Evolutionary conservation across 2,888 invertebrate genomes (phyloP), one percentile per base, ranked within the genome.

Genomic region (Dorcus hopei): DNA sequence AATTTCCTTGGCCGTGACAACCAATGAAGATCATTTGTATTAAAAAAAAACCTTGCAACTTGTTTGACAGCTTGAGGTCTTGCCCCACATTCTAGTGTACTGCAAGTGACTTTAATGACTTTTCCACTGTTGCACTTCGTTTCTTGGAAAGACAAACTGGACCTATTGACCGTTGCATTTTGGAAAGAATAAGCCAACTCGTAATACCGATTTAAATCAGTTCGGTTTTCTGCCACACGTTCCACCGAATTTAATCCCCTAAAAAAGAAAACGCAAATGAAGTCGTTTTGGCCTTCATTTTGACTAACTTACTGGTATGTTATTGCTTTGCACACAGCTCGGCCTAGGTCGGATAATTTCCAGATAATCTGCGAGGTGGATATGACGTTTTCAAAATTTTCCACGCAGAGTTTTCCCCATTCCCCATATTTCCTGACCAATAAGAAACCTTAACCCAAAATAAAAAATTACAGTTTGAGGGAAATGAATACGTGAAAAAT

Each of bases 371-470:
- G 82, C 1, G 85, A 83, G 61, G 82, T 80, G 39, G 81, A 77
- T 2, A 85, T 80, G 0, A 86, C 81, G 62, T 84, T 82, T 48
- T 83, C 80, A 69, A 88, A 86, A 62, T 85, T 87, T 62, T 87
- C 86, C 14, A 89, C 82, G 67, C 91, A 91, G 3, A 91, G 78
- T 71, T 89, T 88, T 4, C 90, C 90, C 91, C 91, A 91, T 49
- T 82, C 80, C 0, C 91, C 91, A 65, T 86, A 85, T 70, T 89
- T 88, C 39, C 89, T 80, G 1, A 91, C 87, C 84, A 89, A 88
- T 38, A 91, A 80, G 68, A 84, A 88, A 26, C 91, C 90, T 82
- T 40, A 65, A 62, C 16, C 3, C 23, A 42, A 45, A 33, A 45
- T 5, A 52, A 56, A 56, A 14, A 41, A 41, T 41, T 6, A 2